Base-by-base conservation (phyloP, 2,888 invertebrate genomes). In the Acrobasis suavella region DNA sequence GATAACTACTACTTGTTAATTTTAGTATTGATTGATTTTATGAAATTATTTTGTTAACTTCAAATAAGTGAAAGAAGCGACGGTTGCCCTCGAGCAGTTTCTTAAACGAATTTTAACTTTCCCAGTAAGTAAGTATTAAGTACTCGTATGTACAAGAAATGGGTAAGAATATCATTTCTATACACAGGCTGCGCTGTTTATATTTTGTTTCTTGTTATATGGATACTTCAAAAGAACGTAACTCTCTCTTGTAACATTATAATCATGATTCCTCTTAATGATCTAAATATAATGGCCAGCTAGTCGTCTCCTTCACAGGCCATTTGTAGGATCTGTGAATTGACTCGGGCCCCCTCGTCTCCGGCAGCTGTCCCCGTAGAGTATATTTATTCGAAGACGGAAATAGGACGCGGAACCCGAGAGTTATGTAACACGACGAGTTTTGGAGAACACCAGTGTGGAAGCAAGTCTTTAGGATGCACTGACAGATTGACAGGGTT, bases 351-450 rank as follows among this genome's bases (percentile, higher is more conserved):
- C 55, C 55, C 55, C 39, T 55, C 55, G 64, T 58, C 50, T 60
- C 51, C 62, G 50, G 56, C 71, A 68, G 69, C 71, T 72, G 73
- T 71, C 66, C 54, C 71, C 69, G 63, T 64, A 66, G 68, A 67
- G 65, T 64, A 64, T 77, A 74, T 76, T 75, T 75, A 77, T 68
- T 65, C 66, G 49, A 50, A 58, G 62, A 62, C 69, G 68, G 60
- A 75, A 75, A 78, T 80, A 79, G 74, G 56, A 75, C 65, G 65
- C 77, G 80, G 80, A 80, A 78, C 77, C 63, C 55, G 16, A n/a
- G 55, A n/a, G 55, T 49, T 62, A 54, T 61, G 64, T 54, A 54
- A 58, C 7, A 17, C 16, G 52, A 32, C 39, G 39, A 15, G 38
- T 38, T 55, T 39, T 55, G 38, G 55, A n/a, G 38, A 39, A 38